These are phyloP conservation scores for Leptosomus discolor DNA, from an alignment of 2,113 vertebrate genomes.

Conservation along the genomic window DNA sequence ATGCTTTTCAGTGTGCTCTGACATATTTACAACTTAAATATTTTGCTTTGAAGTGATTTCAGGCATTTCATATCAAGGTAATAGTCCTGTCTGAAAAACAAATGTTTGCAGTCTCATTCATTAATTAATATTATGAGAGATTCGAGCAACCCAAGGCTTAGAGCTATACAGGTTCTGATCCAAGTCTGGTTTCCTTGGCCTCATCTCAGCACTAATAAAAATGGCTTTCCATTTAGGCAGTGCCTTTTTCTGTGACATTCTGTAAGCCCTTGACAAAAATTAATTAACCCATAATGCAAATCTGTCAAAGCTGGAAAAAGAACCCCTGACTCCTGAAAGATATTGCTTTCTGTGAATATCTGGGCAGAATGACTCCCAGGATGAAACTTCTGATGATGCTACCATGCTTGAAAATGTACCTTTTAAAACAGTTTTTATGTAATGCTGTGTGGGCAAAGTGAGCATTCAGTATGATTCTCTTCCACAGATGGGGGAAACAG, in stretches of 20 bases:
- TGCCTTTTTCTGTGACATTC: background rate
- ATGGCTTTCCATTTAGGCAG: background rate
- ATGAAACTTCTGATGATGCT: background rate
- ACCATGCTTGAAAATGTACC: background rate
- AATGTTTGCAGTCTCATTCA: constrained; percentile 11
- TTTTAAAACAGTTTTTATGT: background rate
- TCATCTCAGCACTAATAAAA: background rate
- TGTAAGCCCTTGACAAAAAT: background rate
- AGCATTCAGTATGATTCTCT: constrained; percentile 19
- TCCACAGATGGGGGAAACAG: constrained; percentile 47
- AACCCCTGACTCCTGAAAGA: background rate
- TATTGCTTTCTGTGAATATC: background rate
- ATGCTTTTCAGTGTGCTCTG: background rate
- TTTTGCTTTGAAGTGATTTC: constrained; percentile 5
- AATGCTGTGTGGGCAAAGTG: constrained; percentile 56
- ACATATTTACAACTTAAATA: constrained; percentile 27
- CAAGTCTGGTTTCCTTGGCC: constrained; percentile 25
- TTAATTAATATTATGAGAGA: background rate
- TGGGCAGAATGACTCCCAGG: background rate
- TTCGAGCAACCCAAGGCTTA: background rate
- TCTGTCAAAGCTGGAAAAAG: background rate
- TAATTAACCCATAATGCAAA: background rate
- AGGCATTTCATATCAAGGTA: background rate
- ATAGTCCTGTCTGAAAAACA: constrained; percentile 1
- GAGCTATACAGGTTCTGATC: background rate